Conservation (phyloP, 1,140 invertebrate genomes). For the Amphibalanus amphitrite region DNA sequence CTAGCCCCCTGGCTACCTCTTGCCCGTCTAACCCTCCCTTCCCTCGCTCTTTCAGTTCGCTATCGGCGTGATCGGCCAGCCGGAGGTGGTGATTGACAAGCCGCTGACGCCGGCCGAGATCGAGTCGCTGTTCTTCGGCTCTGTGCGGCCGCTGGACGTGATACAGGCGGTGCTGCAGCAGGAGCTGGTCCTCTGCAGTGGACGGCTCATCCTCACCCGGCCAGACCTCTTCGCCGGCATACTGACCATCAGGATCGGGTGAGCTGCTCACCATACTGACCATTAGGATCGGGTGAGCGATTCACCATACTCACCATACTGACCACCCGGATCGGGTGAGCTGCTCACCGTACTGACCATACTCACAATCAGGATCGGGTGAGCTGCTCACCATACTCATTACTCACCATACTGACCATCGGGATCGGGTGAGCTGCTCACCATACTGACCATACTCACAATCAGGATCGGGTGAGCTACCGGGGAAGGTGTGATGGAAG, state of each 20-base stretch:
- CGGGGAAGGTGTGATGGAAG: too few species aligned
- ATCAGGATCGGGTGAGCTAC: too few species aligned
- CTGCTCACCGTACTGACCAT: too few species aligned
- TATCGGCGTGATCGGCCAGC: slow-evolving; percentile 63
- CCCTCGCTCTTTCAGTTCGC: slow-evolving; percentile 24
- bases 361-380: too few species aligned
- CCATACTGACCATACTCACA: too few species aligned
- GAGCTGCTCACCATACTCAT: too few species aligned
- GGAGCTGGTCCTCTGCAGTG: slow-evolving; percentile 86
- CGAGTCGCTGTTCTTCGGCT: slow-evolving; percentile 30
- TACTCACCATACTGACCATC: slow-evolving; percentile 88
- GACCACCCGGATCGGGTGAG: slow-evolving; percentile 79
- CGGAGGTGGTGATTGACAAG: slow-evolving; percentile 58
- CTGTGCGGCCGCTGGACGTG: slow-evolving; percentile 66
- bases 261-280: too few species aligned
- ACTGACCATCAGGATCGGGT: slow-evolving; percentile 85
- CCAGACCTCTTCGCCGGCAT: slow-evolving; percentile 89
- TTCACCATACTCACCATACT: too few species aligned
- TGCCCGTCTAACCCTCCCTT: not conserved
- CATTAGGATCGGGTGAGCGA: not conserved
- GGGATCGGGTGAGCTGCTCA: slow-evolving; percentile 63
- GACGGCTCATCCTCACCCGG: slow-evolving; percentile 74
- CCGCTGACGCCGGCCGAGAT: slow-evolving; percentile 90
- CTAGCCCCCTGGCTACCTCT: too few species aligned
- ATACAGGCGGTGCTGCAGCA: slow-evolving; percentile 92